These are phyloP conservation scores for Pelobates fuscus DNA, from an alignment of 2,113 vertebrate species.

Conservation along the genomic window DNA sequence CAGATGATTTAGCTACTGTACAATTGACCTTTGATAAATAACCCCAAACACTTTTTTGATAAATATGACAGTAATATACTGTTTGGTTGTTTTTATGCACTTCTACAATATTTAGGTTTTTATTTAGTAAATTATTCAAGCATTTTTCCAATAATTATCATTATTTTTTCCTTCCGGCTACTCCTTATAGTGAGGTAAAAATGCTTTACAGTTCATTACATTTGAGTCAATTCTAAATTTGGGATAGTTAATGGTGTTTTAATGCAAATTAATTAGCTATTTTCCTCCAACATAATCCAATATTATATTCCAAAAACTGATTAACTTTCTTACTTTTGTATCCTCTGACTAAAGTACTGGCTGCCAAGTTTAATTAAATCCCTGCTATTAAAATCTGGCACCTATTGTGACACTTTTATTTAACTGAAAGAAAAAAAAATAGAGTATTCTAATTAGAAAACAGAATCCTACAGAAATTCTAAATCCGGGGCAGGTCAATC, in stretches of 20 bases:
- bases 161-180: neutral
- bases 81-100: too few relatives aligned
- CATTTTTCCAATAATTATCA: neutral
- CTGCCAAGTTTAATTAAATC: slow-evolving; percentile 51
- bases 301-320: slow-evolving; percentile 50
- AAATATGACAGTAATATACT: too few relatives aligned
- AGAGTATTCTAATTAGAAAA: slow-evolving; percentile 46
- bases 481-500: slow-evolving; percentile 24
- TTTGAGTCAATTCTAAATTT: slow-evolving; percentile 44
- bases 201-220: slow-evolving; percentile 41
- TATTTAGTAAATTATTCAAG: too few relatives aligned
- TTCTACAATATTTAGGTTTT: neutral
- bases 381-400: slow-evolving; percentile 48
- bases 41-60: too few relatives aligned
- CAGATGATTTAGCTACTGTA: too few relatives aligned
- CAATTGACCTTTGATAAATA: too few relatives aligned
- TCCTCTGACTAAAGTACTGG: slow-evolving; percentile 39
- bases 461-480: slow-evolving; percentile 29
- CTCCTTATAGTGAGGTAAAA: neutral
- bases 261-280: slow-evolving; percentile 51
- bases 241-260: slow-evolving; percentile 46
- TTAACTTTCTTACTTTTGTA: slow-evolving; percentile 42
- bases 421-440: slow-evolving; percentile 40
- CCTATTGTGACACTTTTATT: slow-evolving; percentile 50
- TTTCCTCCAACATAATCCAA: slow-evolving; percentile 47